Conservation (phyloP, 2,113 vertebrate species). For the Hylia prasina region DNA sequence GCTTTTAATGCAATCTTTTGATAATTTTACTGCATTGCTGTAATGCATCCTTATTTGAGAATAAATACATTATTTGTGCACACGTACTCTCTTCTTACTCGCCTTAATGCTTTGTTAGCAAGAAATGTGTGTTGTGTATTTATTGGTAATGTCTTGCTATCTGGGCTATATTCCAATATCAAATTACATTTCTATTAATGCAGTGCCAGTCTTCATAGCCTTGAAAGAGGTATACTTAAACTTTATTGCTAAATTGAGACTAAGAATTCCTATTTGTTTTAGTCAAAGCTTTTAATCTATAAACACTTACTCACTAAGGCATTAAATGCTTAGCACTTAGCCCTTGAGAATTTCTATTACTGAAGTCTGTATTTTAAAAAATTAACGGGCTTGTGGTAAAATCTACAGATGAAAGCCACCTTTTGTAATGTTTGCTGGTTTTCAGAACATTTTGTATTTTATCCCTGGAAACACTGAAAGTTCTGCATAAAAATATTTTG, state of each 20-base stretch:
- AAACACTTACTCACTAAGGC: neutral
- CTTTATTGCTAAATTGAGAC: neutral
- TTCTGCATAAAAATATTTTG: slow-evolving; percentile 22
- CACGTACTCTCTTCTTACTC: neutral
- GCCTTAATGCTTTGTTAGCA: neutral
- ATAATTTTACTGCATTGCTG: neutral
- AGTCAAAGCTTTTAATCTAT: slow-evolving; percentile 34
- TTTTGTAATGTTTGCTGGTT: neutral
- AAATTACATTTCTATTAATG: slow-evolving; percentile 10
- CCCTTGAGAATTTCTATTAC: neutral
- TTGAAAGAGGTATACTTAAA: neutral
- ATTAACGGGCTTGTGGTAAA: neutral
- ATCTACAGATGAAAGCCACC: neutral
- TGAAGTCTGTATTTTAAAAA: neutral
- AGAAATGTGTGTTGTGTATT: neutral
- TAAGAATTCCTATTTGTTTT: slow-evolving; percentile 3
- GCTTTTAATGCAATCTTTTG: neutral
- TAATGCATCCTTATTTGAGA: neutral
- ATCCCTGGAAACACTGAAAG: neutral
- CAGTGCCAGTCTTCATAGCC: neutral
- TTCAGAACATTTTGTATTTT: slow-evolving; percentile 27
- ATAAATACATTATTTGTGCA: neutral
- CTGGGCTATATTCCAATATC: neutral
- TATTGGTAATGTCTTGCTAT: neutral
- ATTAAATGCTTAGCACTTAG: neutral